phyloP scores from a whole-genome alignment of 2,888 invertebrate genomes.

The Tenthredo livida region DNA sequence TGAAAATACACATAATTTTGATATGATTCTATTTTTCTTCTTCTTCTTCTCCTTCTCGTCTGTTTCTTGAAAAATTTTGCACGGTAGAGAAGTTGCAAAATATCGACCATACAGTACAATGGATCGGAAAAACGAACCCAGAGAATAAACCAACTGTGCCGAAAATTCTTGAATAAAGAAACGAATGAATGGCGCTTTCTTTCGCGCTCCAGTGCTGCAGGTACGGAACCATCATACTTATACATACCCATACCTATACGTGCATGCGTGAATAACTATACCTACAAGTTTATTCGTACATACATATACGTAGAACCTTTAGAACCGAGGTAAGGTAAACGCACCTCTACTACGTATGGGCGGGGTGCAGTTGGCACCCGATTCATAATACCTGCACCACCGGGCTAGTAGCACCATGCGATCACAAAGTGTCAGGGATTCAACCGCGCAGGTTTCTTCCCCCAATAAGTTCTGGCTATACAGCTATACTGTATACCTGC shows the following conservation, averaged over 20 bases:
- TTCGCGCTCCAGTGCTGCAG: slow-evolving; percentile 27
- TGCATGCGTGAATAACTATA: not conserved
- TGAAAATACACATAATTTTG: not conserved
- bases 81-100: not conserved
- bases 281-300: not conserved
- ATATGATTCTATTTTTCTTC: not conserved
- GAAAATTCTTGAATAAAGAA: slow-evolving; percentile 32
- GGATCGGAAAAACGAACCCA: not conserved
- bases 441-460: slow-evolving; percentile 29
- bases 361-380: slow-evolving; percentile 51
- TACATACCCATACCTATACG: not conserved
- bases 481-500: slow-evolving; percentile 17
- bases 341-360: slow-evolving; percentile 41
- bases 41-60: not conserved
- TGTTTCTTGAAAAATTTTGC: not conserved
- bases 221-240: not conserved
- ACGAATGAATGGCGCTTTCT: slow-evolving; percentile 42
- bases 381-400: slow-evolving; percentile 52
- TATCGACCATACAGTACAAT: not conserved
- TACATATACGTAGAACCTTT: not conserved
- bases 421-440: slow-evolving; percentile 47
- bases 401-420: slow-evolving; percentile 46
- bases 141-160: slow-evolving; percentile 1
- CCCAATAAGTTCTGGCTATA: not conserved
- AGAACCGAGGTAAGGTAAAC: not conserved